A percentile compares a stretch with the other conserved stretches of the same genome.
Evolutionary conservation across 1,140 invertebrate species (phyloP).

Genomic region (Tachypleus tridentatus): DNA sequence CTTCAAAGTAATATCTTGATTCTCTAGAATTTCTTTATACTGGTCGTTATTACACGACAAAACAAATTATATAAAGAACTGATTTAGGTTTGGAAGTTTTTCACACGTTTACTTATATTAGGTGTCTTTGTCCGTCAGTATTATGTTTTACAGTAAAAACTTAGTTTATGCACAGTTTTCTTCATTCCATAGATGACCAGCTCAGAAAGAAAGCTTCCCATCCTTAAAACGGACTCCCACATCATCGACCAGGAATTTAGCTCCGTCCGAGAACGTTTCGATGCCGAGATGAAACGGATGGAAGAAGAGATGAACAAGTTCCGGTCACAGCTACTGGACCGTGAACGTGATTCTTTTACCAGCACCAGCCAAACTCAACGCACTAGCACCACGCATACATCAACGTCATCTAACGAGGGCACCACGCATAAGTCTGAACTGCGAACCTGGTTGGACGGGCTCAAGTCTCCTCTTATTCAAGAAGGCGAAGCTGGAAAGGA

Average conservation of each 20-base stretch:
- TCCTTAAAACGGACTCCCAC: conserved; percentile 84
- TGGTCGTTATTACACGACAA: no score
- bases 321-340: conserved; percentile 79
- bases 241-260: conserved; percentile 94
- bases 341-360: conserved; percentile 44
- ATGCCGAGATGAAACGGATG: conserved; percentile 93
- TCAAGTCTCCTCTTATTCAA: conserved; percentile 83
- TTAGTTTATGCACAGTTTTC: no score
- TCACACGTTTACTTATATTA: no score
- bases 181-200: no score
- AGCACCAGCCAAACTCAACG: conserved; percentile 2
- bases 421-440: conserved; percentile 36
- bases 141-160: no score
- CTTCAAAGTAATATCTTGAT: no score
- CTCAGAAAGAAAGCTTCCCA: conserved; percentile 45
- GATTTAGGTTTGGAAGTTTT: no score
- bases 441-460: conserved; percentile 54
- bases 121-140: no score
- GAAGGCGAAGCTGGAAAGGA: conserved; percentile 72
- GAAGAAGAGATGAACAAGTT: conserved; percentile 97
- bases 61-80: no score
- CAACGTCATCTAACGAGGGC: neutral
- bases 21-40: no score
- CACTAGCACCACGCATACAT: conserved; percentile 10
- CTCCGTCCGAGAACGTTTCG: conserved; percentile 87